Base-by-base conservation (phyloP, 2,797 vertebrate genomes). In the Stomatorhinus walkeri region DNA sequence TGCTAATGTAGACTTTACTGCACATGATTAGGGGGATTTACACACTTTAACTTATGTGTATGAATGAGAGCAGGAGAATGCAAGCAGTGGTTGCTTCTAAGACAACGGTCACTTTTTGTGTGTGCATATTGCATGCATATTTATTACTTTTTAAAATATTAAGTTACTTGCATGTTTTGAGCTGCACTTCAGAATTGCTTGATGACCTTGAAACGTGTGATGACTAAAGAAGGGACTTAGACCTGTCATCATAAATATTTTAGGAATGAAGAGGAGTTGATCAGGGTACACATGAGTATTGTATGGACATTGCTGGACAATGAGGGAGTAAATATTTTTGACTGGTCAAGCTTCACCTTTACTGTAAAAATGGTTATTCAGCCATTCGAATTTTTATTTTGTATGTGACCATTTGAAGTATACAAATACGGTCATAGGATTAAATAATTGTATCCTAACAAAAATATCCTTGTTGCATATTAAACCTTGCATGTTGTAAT, bases 401-500 rank as follows among this genome's bases (percentile, higher is more conserved):
- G 90, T 93, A 91, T 90, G 22, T 89, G 88, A 91, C 90, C 90
- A 51, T 90, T 91, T 89, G 0, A 88, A 90, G 90, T 89, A 93
- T 46, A 48, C 94, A 93, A 90, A 94, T 92, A 92, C 76, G 89
- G 76, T 64, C 83, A 91, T 85, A 36, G 76, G 88, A 88, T 89
- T 94, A 94, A 93, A 92, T 88, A 90, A 91, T 52, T 90, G 87
- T 91, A 89, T 90, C 89, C 83, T 91, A 94, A 93, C 10, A 32
- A 68, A 68, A 68, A 32, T 92, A 90, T 89, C 93, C 90, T 91
- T 49, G 14, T 90, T 88, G 90, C 87, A 88, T 91, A 83, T 81
- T 90, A 92, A 93, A 90, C 92, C 49, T 19, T 92, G 94, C 94
- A 95, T 95, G 94, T 90, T 92, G 94, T 90, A 28, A 52, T 92